phyloP scores from a whole-genome alignment of 2,113 vertebrate species.

The Zosterops hypoxanthus region DNA sequence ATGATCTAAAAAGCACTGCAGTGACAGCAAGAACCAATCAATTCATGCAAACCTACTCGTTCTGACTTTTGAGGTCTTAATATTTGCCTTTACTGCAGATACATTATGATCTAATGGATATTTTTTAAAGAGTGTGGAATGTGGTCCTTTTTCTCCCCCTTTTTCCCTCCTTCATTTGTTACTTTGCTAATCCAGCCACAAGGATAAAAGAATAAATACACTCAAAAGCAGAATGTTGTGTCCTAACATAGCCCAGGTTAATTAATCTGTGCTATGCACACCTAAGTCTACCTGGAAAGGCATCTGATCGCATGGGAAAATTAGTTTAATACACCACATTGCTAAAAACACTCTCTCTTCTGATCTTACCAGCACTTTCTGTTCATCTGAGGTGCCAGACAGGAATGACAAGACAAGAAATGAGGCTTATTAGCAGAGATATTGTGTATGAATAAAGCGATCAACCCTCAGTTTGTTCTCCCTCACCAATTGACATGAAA shows the following conservation, averaged over 20 bases:
- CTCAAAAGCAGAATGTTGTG: neutral
- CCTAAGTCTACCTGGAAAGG: neutral
- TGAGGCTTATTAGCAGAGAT: neutral
- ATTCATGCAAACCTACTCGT: neutral
- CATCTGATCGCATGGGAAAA: neutral
- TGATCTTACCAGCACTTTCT: slow-evolving; percentile 3
- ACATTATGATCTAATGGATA: neutral
- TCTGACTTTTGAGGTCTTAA: neutral
- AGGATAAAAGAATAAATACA: neutral
- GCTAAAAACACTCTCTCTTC: neutral
- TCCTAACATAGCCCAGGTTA: neutral
- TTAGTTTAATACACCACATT: neutral
- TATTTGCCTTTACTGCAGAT: neutral
- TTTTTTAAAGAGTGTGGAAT: neutral
- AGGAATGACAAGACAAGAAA: neutral
- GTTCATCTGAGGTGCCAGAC: neutral
- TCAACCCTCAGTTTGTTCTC: neutral
- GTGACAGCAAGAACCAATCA: neutral
- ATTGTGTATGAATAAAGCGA: neutral
- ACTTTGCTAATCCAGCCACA: neutral
- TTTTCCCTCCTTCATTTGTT: neutral
- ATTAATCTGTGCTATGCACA: neutral
- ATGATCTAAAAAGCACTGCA: neutral
- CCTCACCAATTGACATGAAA: neutral
- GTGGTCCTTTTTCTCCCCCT: neutral